Percentiles rank a stretch among this genome's conserved stretches.
phyloP scores from a whole-genome alignment of 2,113 vertebrate species.

The rabbit (Oryctolagus cuniculus) region DNA sequence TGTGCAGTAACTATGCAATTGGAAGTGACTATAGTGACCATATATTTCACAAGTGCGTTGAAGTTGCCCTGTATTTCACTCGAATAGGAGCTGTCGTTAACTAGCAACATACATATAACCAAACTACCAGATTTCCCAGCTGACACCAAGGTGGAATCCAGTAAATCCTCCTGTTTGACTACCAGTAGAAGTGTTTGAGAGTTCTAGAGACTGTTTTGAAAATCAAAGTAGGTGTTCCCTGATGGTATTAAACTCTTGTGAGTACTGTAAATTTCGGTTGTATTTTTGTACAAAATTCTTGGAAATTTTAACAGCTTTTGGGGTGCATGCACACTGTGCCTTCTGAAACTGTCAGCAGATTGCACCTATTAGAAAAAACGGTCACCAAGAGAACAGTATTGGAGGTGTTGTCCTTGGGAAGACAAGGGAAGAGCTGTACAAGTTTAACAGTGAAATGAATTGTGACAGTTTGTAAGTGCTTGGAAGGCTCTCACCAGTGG shows the following conservation, averaged over 20 bases:
- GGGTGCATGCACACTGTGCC: not conserved
- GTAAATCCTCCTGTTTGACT: not conserved
- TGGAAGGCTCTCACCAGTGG: not conserved
- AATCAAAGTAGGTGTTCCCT: not conserved
- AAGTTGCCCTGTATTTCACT: not conserved
- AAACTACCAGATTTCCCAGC: not conserved
- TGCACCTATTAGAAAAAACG: not conserved
- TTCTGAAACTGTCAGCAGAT: conserved; percentile 15
- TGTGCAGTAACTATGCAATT: not conserved
- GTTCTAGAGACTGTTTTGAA: not conserved
- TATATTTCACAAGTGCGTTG: not conserved
- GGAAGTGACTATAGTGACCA: not conserved
- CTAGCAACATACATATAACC: not conserved
- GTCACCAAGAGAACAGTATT: not conserved
- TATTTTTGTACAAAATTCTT: conserved; percentile 31
- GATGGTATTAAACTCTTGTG: not conserved
- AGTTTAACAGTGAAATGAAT: not conserved
- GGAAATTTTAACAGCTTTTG: conserved; percentile 25
- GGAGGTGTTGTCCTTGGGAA: not conserved
- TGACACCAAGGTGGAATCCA: not conserved
- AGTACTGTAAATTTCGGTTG: not conserved
- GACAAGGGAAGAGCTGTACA: not conserved
- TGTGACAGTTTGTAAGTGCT: not conserved
- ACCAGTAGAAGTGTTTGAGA: not conserved
- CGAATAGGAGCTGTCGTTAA: not conserved